Conservation (phyloP, 2,113 vertebrate species). For the Aplodontia rufa region DNA sequence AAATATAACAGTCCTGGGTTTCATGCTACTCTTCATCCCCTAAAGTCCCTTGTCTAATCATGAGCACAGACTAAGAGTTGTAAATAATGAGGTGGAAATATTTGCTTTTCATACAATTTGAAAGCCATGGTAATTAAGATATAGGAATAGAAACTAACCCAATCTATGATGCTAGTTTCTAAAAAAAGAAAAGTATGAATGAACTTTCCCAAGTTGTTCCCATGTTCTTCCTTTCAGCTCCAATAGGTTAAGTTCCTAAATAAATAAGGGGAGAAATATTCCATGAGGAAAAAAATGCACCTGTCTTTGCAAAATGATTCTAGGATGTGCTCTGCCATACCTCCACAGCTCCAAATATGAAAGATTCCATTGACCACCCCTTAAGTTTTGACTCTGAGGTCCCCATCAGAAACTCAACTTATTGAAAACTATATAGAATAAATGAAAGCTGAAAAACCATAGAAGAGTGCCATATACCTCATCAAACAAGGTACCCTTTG, state of each 20-base stretch:
- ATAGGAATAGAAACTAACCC: neutral
- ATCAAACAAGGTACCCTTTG: neutral
- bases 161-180: neutral
- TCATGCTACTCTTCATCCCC: neutral
- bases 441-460: neutral
- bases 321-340: neutral
- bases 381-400: neutral
- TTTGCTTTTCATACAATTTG: neutral
- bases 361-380: neutral
- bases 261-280: neutral
- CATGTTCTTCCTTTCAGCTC: neutral
- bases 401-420: neutral
- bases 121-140: neutral
- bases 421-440: neutral
- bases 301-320: neutral
- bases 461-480: neutral
- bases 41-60: neutral
- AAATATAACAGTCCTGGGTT: neutral
- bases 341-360: neutral
- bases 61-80: neutral
- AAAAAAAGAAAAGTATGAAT: too few species aligned
- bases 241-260: neutral
- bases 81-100: conserved; percentile 8
- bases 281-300: neutral
- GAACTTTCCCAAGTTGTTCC: neutral